phyloP scores from a whole-genome alignment of 2,113 vertebrate species.

The Scomber japonicus region DNA sequence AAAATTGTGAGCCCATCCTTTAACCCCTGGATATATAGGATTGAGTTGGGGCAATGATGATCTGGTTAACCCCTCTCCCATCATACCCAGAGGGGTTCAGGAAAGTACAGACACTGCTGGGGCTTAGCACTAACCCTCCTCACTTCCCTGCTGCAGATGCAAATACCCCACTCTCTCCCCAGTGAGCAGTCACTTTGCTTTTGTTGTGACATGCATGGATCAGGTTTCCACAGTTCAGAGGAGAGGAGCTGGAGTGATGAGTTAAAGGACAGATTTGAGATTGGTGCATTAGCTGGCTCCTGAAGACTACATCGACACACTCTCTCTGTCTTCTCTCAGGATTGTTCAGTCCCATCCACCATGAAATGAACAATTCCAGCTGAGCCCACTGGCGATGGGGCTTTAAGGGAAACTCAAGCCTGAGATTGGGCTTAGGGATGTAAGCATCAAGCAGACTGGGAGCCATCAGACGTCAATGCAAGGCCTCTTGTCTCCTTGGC shows the following conservation, averaged over 20 bases:
- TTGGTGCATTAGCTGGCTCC: constrained; percentile 65
- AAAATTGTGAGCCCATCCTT: not conserved
- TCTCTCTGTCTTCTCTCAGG: constrained; percentile 35
- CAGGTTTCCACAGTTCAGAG: constrained; percentile 54
- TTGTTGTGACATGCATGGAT: constrained; percentile 66
- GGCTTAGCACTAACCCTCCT: constrained; percentile 28
- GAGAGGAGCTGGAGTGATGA: constrained; percentile 59
- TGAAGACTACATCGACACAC: constrained; percentile 59
- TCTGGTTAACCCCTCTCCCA: constrained; percentile 13
- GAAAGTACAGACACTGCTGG: not conserved
- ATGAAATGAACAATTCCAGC: constrained; percentile 82
- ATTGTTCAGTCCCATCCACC: constrained; percentile 72
- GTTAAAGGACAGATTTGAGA: constrained; percentile 64
- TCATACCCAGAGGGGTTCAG: constrained; percentile 1
- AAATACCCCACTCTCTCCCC: constrained; percentile 26
- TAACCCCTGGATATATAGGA: constrained; percentile 13
- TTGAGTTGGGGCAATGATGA: constrained; percentile 7
- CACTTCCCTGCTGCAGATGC: constrained; percentile 26
- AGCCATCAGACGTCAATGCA: constrained; percentile 57
- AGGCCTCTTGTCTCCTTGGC: constrained; percentile 69
- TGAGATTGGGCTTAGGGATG: constrained; percentile 69
- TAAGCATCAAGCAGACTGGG: constrained; percentile 61
- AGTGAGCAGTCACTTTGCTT: constrained; percentile 37
- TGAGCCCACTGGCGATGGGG: constrained; percentile 70
- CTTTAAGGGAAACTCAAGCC: constrained; percentile 73